Evolutionary conservation across 2,888 invertebrate genomes (phyloP).

Genomic region (Agrochola litura): DNA sequence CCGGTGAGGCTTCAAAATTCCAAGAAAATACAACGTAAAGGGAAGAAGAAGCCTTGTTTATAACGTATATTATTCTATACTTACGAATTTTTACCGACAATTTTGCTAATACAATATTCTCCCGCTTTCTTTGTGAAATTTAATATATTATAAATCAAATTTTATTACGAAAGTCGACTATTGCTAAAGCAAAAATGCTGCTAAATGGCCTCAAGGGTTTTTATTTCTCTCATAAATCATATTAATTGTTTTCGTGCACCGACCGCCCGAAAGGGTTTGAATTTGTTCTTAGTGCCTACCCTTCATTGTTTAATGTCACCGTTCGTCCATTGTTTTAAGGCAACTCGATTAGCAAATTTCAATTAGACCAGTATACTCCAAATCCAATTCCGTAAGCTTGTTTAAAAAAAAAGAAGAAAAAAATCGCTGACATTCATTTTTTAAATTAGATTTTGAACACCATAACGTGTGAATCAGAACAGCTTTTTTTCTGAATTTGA

Average conservation of each 20-base stretch:
- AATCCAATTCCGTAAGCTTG: conserved; percentile 15
- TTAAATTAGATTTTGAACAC: conserved; percentile 39
- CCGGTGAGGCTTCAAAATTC: conserved; percentile 37
- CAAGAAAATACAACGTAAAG: conserved; percentile 37
- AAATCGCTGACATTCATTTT: conserved; percentile 25
- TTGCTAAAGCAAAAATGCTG: conserved; percentile 84
- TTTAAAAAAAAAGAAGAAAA: conserved; percentile 1
- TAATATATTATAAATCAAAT: conserved; percentile 81
- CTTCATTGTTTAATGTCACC: conserved; percentile 71
- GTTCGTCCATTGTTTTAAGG: conserved; percentile 65
- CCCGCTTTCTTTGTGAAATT: conserved; percentile 72
- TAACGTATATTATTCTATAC: conserved; percentile 31
- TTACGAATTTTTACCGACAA: conserved; percentile 27
- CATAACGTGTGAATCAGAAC: conserved; percentile 30
- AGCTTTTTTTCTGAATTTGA: conserved; percentile 47
- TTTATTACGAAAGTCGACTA: conserved; percentile 83
- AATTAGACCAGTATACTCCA: conserved; percentile 58
- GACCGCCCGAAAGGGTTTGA: conserved; percentile 78
- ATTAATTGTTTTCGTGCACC: conserved; percentile 85
- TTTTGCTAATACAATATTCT: conserved; percentile 63
- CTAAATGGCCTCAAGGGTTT: conserved; percentile 85
- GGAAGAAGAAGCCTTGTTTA: conserved; percentile 41
- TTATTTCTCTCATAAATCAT: conserved; percentile 87
- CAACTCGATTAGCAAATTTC: conserved; percentile 69
- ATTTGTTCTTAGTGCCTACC: conserved; percentile 67